phyloP scores from a whole-genome alignment of 2,797 vertebrate species.

The Oreochromis grahami region DNA sequence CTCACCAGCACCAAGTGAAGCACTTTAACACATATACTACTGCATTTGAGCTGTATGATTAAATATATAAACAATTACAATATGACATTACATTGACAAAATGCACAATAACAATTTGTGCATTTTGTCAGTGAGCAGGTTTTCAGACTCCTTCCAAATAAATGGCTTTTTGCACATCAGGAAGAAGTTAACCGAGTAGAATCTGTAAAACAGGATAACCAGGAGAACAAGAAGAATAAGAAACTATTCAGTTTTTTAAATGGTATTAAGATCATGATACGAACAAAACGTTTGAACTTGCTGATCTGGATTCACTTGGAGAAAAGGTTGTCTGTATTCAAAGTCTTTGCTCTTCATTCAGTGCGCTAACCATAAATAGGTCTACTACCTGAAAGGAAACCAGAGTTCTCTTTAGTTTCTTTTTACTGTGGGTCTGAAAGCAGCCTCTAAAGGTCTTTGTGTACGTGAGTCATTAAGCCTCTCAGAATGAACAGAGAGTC shows the following conservation, averaged over 20 bases:
- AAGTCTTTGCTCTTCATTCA: not conserved
- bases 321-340: not conserved
- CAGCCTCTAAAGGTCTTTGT: constrained; percentile 8
- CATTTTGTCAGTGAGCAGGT: not conserved
- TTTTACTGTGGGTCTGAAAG: constrained; percentile 5
- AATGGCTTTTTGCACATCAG: not conserved
- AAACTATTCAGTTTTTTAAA: not conserved
- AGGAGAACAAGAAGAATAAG: not conserved
- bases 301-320: not conserved
- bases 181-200: not conserved
- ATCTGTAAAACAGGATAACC: not conserved
- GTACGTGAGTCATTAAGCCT: constrained; percentile 18
- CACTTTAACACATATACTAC: not conserved
- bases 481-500: not conserved
- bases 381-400: not conserved
- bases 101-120: not conserved
- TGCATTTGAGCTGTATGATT: not conserved
- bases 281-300: not conserved
- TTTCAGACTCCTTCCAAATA: not conserved
- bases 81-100: not conserved
- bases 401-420: constrained; percentile 2
- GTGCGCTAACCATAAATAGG: not conserved
- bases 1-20: not conserved
- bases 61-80: not conserved
- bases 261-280: too few relatives aligned